Evolutionary conservation across 1,140 invertebrate species (phyloP).

Genomic region (Drosophila rufa): DNA sequence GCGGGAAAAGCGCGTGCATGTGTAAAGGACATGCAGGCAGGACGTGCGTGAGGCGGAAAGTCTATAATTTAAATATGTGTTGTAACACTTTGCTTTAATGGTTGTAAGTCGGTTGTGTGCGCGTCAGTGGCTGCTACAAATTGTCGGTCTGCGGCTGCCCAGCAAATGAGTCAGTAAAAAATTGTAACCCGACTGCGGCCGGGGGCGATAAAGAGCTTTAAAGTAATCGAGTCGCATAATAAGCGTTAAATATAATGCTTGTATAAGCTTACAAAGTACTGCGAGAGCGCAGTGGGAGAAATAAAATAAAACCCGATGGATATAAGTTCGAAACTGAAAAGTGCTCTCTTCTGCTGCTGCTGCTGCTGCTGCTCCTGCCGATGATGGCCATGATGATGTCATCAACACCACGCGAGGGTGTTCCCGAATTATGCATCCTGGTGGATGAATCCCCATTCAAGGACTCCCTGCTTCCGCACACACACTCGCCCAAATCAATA

Average conservation of each 20-base stretch:
- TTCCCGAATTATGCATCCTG: constrained; percentile 68
- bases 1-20: constrained; percentile 43
- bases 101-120: constrained; percentile 35
- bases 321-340: constrained; percentile 42
- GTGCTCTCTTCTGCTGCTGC: constrained; percentile 44
- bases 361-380: constrained; percentile 47
- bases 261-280: constrained; percentile 43
- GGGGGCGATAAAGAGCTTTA: constrained; percentile 57
- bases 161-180: constrained; percentile 44
- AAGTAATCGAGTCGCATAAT: constrained; percentile 61
- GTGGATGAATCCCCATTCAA: constrained; percentile 25
- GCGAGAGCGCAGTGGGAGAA: neutral
- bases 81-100: constrained; percentile 65
- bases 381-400: constrained; percentile 54
- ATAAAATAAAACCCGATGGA: constrained; percentile 38
- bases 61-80: constrained; percentile 62
- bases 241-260: constrained; percentile 70
- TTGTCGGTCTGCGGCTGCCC: constrained; percentile 27
- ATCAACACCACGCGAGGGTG: constrained; percentile 53
- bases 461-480: constrained; percentile 25
- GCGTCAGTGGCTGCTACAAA: constrained; percentile 35
- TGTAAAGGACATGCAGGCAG: constrained; percentile 3
- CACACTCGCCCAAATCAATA: constrained; percentile 55
- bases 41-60: constrained; percentile 43
- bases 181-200: constrained; percentile 21